phyloP scores from a whole-genome alignment of 2,113 vertebrate genomes.

The Galeopterus variegatus region DNA sequence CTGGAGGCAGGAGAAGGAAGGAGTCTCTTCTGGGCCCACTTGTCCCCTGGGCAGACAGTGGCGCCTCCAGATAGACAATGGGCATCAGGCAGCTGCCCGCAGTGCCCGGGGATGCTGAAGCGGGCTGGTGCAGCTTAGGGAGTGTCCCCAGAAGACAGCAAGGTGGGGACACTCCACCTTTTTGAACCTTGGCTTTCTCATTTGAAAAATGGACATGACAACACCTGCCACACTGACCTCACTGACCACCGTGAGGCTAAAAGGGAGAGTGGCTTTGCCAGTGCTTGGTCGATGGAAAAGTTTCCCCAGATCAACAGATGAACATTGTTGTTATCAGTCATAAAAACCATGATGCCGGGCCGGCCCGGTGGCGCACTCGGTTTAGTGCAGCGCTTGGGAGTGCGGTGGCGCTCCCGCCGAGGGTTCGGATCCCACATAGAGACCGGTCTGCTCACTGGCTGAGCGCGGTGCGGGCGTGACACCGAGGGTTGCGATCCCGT shows the following conservation, averaged over 20 bases:
- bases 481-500: too few relatives aligned
- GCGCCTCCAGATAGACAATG: background rate
- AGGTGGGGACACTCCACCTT: background rate
- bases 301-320: background rate
- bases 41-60: background rate
- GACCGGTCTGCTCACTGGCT: too few relatives aligned
- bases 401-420: too few relatives aligned
- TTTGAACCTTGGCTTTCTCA: background rate
- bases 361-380: too few relatives aligned
- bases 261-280: background rate
- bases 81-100: background rate
- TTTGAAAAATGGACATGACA: background rate
- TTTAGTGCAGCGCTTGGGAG: too few relatives aligned
- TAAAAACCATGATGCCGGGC: background rate
- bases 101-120: too few relatives aligned
- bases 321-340: rapidly evolving
- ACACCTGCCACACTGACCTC: background rate
- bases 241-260: rapidly evolving
- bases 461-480: too few relatives aligned
- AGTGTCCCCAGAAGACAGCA: background rate
- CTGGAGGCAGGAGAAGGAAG: background rate
- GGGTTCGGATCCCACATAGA: too few relatives aligned
- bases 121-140: background rate
- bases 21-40: background rate
- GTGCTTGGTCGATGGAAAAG: background rate